These are phyloP conservation scores for Noctua janthe DNA, from an alignment of 2,888 invertebrate species.

Conservation along the genomic window DNA sequence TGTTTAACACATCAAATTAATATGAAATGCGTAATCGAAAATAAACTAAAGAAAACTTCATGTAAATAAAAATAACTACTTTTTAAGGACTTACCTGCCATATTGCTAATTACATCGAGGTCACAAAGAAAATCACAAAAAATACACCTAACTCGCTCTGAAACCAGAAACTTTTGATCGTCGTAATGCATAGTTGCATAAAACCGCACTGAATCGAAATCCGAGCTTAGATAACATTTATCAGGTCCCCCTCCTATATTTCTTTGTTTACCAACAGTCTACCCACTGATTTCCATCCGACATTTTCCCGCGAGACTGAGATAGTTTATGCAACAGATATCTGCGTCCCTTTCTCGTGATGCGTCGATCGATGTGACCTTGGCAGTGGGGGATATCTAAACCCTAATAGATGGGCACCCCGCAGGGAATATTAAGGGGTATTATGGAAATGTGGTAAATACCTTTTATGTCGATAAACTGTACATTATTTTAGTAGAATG, in stretches of 20 bases:
- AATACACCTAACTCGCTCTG: accelerated
- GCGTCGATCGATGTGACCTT: slow-evolving; percentile 87
- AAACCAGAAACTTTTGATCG: not conserved
- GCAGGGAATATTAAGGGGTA: slow-evolving; percentile 51
- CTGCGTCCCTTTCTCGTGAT: slow-evolving; percentile 70
- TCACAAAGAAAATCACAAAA: not conserved
- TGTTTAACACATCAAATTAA: not conserved
- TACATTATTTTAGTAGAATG: not conserved
- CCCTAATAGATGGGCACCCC: slow-evolving; percentile 64
- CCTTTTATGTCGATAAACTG: slow-evolving; percentile 17
- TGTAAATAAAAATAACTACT: not conserved
- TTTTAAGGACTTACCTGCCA: not conserved
- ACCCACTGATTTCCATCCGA: slow-evolving; percentile 55
- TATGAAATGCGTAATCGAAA: not conserved
- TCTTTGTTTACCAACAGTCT: slow-evolving; percentile 79
- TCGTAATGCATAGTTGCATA: slow-evolving; percentile 14
- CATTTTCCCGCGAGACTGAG: slow-evolving; percentile 67
- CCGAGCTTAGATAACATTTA: slow-evolving; percentile 42
- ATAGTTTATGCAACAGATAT: slow-evolving; percentile 62
- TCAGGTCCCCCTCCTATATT: slow-evolving; percentile 32
- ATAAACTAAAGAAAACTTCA: not conserved
- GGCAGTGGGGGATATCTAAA: slow-evolving; percentile 79
- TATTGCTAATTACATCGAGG: not conserved
- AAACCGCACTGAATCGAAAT: slow-evolving; percentile 12
- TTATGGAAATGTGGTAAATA: slow-evolving; percentile 46